Conservation (phyloP, 1,140 invertebrate genomes). For the Micrasema minimum region DNA sequence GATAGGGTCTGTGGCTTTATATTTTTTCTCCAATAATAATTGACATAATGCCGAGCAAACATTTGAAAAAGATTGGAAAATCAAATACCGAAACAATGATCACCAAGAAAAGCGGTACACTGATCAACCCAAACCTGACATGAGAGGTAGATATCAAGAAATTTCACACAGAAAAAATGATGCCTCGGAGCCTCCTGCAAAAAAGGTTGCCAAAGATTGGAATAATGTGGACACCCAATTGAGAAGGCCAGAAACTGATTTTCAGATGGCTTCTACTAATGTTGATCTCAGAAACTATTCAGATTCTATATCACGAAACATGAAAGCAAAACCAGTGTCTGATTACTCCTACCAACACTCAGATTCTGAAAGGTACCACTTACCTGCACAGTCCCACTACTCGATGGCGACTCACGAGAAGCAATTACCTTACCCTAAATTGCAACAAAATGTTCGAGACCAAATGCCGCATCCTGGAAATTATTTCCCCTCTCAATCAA, state of each 20-base stretch:
- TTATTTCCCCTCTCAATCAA: not conserved
- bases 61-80: constrained; percentile 17
- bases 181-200: no score
- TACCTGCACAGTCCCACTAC: not conserved
- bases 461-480: not conserved
- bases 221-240: not conserved
- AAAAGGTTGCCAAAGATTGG: no score
- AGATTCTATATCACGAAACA: not conserved
- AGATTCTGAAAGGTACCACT: not conserved
- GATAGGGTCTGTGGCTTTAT: no score
- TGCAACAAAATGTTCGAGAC: not conserved
- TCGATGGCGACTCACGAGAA: not conserved
- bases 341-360: not conserved
- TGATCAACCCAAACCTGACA: constrained; percentile 1
- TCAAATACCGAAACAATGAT: constrained; percentile 2
- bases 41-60: no score
- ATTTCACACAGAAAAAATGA: constrained; percentile 3
- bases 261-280: not conserved
- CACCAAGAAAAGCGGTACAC: not conserved
- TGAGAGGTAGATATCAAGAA: constrained; percentile 14
- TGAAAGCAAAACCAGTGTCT: not conserved
- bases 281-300: not conserved
- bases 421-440: constrained; percentile 8
- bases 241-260: not conserved
- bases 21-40: no score